These are phyloP conservation scores for Halcyon badia DNA, from an alignment of 2,797 vertebrate genomes.

Conservation along the genomic window DNA sequence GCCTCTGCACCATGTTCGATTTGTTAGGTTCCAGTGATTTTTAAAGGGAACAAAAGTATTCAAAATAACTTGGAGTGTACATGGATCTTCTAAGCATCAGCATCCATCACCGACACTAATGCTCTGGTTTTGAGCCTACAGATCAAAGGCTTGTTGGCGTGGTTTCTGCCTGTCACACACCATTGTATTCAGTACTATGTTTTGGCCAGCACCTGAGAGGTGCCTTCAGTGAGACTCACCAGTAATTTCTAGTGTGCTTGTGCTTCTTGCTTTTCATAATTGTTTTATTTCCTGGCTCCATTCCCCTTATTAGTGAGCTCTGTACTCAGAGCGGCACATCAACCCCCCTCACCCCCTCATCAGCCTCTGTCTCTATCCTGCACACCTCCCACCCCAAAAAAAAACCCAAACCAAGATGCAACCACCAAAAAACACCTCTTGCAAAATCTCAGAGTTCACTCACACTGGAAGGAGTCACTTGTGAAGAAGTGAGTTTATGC, in stretches of 20 bases:
- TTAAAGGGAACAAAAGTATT: not conserved
- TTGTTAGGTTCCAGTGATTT: not conserved
- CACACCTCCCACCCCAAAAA: no score
- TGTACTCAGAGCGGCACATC: not conserved
- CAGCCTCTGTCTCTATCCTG: not conserved
- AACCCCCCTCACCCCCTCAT: no score
- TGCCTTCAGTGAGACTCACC: not conserved
- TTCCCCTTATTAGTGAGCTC: not conserved
- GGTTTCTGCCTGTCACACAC: not conserved
- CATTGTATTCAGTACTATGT: no score
- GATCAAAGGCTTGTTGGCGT: not conserved
- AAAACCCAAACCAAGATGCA: not conserved
- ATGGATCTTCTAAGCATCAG: not conserved
- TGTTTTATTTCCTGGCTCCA: not conserved
- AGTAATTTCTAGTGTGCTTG: not conserved
- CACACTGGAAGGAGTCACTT: not conserved
- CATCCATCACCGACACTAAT: not conserved
- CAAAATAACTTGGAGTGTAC: not conserved
- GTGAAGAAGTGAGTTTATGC: no score
- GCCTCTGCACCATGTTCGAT: not conserved
- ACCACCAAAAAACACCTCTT: rapidly evolving
- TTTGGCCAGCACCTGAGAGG: not conserved
- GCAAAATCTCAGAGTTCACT: not conserved
- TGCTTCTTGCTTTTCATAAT: not conserved
- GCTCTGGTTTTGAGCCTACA: not conserved